Base-by-base conservation (phyloP, 2,113 vertebrate species). In the Cryptotis parvus region DNA sequence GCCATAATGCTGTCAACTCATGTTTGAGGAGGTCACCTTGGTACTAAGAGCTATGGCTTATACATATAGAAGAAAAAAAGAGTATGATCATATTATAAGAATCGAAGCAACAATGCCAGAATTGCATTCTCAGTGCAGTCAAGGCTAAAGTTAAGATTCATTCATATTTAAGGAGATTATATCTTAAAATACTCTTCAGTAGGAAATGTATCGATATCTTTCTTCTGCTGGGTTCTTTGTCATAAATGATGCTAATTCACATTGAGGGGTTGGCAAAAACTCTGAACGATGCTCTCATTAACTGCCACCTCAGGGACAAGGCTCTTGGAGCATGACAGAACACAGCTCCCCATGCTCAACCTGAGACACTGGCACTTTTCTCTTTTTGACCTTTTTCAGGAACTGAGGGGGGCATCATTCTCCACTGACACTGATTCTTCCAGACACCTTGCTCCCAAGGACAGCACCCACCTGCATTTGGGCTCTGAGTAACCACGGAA, bases 391-490 rank as follows among this genome's bases (percentile, higher is more conserved):
- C 35, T 91, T 92, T 85, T 39, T 74, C 72, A 35, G 4, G 74
- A 81, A 55, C 37, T 33, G 3, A 18, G 10, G 89, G 89, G 31
- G 41, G 12, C 52, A 92, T 96, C 1, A 69, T 89, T 90, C 85
- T 92, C 70, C 1, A 35, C 39, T 92, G 91, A 72, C 91, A 90
- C 7, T 73, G 49, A 61, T 89, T 87, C 7, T 80, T 41, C 66
- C 90, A 92, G 70, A 6, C 12, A 84, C 31, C 63, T 9, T 91
- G 91, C 12, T 84, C 27, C 8, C 63, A 82, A 84, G 85, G 55
- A 86, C 29, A 52, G 10, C 33, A 16, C 52, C 58, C 79, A 78
- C n/a, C 31, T 49, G 9, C 69, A 74, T 39, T 49, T 49, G 18
- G 70, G 20, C 58, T 80, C 0, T 95, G 78, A 88, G 69, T 85